Evolutionary conservation across 1,140 invertebrate genomes (phyloP).

Genomic region (Vanessa tameamea): DNA sequence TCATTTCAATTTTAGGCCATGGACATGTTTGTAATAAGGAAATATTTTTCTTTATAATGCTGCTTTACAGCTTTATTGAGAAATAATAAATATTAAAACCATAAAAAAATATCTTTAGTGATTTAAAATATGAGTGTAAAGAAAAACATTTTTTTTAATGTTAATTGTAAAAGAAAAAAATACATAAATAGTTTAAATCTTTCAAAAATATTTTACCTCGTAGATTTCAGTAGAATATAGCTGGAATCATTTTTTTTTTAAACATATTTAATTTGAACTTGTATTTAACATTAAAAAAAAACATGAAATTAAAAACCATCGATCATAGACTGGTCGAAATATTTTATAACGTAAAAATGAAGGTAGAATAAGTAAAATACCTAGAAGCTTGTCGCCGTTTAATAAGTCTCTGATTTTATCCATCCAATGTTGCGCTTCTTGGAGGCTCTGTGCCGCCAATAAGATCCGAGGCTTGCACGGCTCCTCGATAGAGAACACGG

Average conservation of each 20-base stretch:
- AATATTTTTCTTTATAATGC: background rate
- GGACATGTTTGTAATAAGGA: slow-evolving; percentile 15
- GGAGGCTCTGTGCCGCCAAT: slow-evolving; percentile 57
- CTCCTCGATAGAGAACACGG: slow-evolving; percentile 63
- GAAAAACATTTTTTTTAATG: too few relatives aligned
- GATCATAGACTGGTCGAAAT: background rate
- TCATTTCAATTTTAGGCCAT: slow-evolving; percentile 41
- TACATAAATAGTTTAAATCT: too few relatives aligned
- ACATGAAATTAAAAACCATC: background rate
- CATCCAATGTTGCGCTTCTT: slow-evolving; percentile 71
- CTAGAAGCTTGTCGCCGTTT: slow-evolving; percentile 56
- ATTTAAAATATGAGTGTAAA: too few relatives aligned
- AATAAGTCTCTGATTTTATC: slow-evolving; percentile 67
- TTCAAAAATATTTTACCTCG: too few relatives aligned
- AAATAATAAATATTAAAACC: too few relatives aligned
- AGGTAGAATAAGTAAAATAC: slow-evolving; percentile 54
- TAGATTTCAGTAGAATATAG: too few relatives aligned
- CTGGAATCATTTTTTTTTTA: too few relatives aligned
- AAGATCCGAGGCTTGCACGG: slow-evolving; percentile 65
- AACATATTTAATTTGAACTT: too few relatives aligned
- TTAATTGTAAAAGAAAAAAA: too few relatives aligned
- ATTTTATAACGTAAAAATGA: slow-evolving; percentile 38
- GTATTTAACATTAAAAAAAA: too few relatives aligned
- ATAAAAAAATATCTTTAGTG: too few relatives aligned
- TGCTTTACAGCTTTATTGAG: too few relatives aligned